Conservation (phyloP, 2,888 invertebrate genomes). For the Sericinus montela region DNA sequence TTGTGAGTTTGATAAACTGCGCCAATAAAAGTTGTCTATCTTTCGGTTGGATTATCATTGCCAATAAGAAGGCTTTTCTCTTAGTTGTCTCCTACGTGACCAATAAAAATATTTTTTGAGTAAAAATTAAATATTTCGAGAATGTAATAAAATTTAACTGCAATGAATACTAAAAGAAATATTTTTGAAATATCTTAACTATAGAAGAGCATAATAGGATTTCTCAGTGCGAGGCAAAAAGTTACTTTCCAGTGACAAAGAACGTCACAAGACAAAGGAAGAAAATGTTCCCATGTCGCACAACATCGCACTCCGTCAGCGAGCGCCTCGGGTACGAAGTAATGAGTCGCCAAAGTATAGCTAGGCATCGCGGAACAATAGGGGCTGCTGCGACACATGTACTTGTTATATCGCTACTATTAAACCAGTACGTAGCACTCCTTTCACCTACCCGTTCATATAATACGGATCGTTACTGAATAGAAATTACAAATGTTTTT, state of each 20-base stretch:
- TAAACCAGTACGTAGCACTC: slow-evolving; percentile 1
- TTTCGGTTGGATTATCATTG: too few relatives aligned
- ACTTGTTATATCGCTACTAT: slow-evolving; percentile 23
- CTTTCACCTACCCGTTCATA: neutral
- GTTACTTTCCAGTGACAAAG: slow-evolving; percentile 21
- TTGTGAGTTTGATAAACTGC: too few relatives aligned
- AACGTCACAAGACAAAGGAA: slow-evolving; percentile 26
- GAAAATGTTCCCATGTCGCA: slow-evolving; percentile 14
- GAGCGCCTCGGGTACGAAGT: slow-evolving; percentile 19
- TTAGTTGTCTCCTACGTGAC: too few relatives aligned
- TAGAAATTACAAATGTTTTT: too few relatives aligned
- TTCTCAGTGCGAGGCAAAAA: slow-evolving; percentile 3
- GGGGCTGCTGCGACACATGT: slow-evolving; percentile 41
- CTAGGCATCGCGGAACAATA: slow-evolving; percentile 36
- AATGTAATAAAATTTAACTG: too few relatives aligned
- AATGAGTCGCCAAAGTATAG: slow-evolving; percentile 28
- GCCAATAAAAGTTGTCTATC: too few relatives aligned
- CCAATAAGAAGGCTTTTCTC: too few relatives aligned
- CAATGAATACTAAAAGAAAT: too few relatives aligned
- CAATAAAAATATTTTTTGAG: too few relatives aligned
- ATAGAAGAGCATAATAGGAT: neutral
- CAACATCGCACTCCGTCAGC: slow-evolving; percentile 41
- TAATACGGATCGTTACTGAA: neutral
- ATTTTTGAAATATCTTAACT: too few relatives aligned
- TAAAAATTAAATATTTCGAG: too few relatives aligned